These are phyloP conservation scores for Syncerus caffer DNA, from an alignment of 2,797 vertebrate genomes.

Conservation along the genomic window DNA sequence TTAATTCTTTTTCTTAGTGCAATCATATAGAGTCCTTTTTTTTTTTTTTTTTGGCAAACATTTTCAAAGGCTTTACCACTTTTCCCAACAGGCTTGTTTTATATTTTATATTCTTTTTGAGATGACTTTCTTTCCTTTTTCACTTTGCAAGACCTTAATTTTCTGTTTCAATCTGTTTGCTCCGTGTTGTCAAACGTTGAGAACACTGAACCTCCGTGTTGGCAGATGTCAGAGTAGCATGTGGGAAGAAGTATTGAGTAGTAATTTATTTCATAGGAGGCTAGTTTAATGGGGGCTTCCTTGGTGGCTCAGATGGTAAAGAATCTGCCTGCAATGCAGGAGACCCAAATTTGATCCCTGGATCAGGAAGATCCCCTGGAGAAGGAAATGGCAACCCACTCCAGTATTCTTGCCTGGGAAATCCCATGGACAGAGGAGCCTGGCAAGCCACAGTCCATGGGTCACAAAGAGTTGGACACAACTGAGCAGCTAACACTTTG, in stretches of 20 bases:
- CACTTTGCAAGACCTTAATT: not conserved
- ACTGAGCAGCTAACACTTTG: not conserved
- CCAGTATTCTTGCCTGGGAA: not conserved
- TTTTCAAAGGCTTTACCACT: not conserved
- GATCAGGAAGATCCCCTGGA: not conserved
- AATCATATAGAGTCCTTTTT: not conserved
- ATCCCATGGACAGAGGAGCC: not conserved
- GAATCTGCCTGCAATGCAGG: not conserved
- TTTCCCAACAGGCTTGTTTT: not conserved
- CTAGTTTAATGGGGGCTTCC: not conserved
- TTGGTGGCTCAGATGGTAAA: not conserved
- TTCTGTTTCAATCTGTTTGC: not conserved
- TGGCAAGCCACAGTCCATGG: not conserved
- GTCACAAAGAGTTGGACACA: not conserved
- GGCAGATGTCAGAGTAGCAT: not conserved
- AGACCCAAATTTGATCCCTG: not conserved
- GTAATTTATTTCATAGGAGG: not conserved
- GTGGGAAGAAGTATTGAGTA: not conserved
- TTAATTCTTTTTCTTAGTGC: constrained; percentile 12
- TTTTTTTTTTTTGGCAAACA: not conserved
- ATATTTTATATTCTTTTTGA: not conserved
- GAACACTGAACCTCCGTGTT: not conserved
- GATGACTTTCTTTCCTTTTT: not conserved
- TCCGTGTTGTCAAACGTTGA: not conserved
- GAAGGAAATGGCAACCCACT: not conserved